phyloP scores from a whole-genome alignment of 2,113 vertebrate species.

The Macroglossus sobrinus region DNA sequence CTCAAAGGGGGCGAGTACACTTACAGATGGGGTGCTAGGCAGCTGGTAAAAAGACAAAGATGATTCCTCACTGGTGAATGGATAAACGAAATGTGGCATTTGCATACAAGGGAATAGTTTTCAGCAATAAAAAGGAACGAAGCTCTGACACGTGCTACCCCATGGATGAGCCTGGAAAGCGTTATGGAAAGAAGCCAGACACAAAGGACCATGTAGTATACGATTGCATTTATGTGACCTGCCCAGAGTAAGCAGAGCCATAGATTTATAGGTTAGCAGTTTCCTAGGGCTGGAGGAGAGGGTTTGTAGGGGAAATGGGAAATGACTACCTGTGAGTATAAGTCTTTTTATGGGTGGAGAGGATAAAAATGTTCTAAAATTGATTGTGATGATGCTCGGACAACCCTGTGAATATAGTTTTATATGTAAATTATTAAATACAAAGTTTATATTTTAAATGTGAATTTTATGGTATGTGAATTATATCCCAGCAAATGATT shows the following conservation, averaged over 20 bases:
- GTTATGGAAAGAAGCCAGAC: not conserved
- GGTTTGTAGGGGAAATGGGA: no score
- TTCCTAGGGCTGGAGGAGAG: not conserved
- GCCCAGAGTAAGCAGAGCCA: not conserved
- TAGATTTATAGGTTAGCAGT: not conserved
- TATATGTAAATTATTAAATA: no score
- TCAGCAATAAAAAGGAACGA: not conserved
- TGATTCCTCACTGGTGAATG: not conserved
- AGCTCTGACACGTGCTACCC: not conserved
- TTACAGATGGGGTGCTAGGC: not conserved
- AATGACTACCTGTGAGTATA: not conserved
- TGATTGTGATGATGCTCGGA: not conserved
- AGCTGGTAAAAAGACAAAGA: not conserved
- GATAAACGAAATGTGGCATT: not conserved
- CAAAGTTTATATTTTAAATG: not conserved
- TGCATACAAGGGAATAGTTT: not conserved
- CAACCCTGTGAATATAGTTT: not conserved
- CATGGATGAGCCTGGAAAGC: not conserved
- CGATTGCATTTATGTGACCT: not conserved
- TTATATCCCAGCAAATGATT: not conserved
- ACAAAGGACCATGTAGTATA: accelerated
- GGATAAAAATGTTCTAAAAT: not conserved
- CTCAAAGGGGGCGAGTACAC: not conserved
- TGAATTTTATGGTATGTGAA: not conserved
- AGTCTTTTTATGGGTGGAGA: not conserved